These are phyloP conservation scores for Polypedilum vanderplanki DNA, from an alignment of 1,140 invertebrate genomes.

Conservation along the genomic window DNA sequence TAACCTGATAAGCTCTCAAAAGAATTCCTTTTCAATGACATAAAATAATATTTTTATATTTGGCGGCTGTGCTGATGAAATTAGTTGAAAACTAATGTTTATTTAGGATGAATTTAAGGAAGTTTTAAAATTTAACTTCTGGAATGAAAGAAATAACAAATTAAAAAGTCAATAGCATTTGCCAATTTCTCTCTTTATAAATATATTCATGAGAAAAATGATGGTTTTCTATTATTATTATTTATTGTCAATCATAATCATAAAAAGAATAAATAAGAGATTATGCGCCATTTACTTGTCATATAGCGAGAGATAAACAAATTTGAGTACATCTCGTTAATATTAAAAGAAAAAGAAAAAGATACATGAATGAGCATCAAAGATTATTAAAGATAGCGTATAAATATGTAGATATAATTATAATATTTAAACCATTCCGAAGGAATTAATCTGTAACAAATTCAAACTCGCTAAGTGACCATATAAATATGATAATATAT, in stretches of 20 bases:
- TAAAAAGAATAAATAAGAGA: too few species aligned
- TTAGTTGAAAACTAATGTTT: not conserved
- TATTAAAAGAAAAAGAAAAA: not conserved
- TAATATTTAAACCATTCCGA: not conserved
- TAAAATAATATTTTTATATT: not conserved
- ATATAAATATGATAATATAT: too few species aligned
- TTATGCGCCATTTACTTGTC: not conserved
- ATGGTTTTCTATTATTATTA: too few species aligned
- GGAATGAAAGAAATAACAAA: too few species aligned
- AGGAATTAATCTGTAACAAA: conserved; percentile 1
- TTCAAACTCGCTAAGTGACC: conserved; percentile 5
- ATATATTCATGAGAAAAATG: too few species aligned
- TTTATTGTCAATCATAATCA: too few species aligned
- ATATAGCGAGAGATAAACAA: not conserved
- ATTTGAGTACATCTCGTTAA: too few species aligned
- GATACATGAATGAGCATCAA: not conserved
- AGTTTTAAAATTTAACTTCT: too few species aligned
- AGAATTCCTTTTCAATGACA: conserved; percentile 8
- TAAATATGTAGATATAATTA: too few species aligned
- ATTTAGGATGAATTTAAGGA: not conserved
- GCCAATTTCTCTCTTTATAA: too few species aligned
- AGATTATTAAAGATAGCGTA: conserved; percentile 2
- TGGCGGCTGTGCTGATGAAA: not conserved
- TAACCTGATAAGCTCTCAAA: conserved; percentile 2
- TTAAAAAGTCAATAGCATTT: too few species aligned